These are phyloP conservation scores for Drosophila vallismaia DNA, from an alignment of 2,888 invertebrate genomes.

Conservation along the genomic window DNA sequence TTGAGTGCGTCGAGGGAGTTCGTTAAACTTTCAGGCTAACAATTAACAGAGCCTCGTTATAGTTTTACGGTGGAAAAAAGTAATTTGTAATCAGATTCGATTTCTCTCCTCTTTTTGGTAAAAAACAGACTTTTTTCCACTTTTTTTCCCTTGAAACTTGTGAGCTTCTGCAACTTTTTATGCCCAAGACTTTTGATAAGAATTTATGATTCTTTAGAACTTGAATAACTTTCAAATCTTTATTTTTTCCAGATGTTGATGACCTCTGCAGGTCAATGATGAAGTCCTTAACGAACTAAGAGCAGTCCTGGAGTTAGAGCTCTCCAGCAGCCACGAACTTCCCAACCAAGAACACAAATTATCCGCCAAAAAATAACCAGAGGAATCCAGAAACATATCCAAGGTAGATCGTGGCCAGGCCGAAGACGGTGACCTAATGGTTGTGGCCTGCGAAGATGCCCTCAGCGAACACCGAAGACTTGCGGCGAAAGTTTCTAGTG, in stretches of 20 bases:
- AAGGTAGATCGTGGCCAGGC: conserved; percentile 30
- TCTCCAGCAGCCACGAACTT: background rate
- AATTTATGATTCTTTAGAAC: background rate
- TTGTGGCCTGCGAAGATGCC: conserved; percentile 81
- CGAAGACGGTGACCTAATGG: conserved; percentile 61
- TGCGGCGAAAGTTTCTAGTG: conserved; percentile 83
- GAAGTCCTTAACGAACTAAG: conserved; percentile 23
- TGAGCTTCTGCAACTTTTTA: too few relatives aligned
- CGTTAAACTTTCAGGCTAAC: conserved; percentile 34
- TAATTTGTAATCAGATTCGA: conserved; percentile 9
- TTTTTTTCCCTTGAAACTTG: too few relatives aligned
- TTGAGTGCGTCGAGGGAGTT: conserved; percentile 16
- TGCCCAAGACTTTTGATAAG: background rate
- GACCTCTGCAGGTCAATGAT: conserved; percentile 19
- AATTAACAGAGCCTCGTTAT: conserved; percentile 18
- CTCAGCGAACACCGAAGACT: conserved; percentile 83
- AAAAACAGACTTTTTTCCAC: too few relatives aligned
- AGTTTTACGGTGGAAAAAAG: conserved; percentile 17
- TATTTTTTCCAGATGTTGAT: conserved; percentile 6
- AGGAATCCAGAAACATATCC: conserved; percentile 20
- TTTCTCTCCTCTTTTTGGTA: too few relatives aligned
- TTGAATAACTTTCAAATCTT: background rate
- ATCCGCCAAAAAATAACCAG: background rate
- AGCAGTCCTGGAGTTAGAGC: background rate
- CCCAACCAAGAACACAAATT: background rate